Percentiles rank a stretch among this genome's conserved stretches.
phyloP scores from a whole-genome alignment of 2,797 vertebrate species.

The Brotula barbata region DNA sequence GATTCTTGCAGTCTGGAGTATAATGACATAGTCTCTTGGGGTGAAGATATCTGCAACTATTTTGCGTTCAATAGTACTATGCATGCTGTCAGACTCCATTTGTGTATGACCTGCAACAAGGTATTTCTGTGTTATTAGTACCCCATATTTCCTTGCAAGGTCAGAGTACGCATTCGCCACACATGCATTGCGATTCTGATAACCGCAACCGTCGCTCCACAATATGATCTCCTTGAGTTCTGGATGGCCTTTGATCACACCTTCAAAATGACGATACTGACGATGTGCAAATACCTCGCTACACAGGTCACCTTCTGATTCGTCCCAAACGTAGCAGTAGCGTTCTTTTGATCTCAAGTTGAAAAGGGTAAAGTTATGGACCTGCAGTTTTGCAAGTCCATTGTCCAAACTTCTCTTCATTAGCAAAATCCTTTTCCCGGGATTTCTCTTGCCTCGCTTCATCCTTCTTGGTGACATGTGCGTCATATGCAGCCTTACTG shows the following conservation, averaged over 20 bases:
- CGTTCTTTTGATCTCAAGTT: slow-evolving; percentile 34
- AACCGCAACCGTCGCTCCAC: slow-evolving; percentile 4
- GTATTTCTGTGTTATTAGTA: slow-evolving; percentile 21
- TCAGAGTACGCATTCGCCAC: slow-evolving; percentile 16
- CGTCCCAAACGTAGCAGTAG: slow-evolving; percentile 26
- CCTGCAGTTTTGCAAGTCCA: slow-evolving; percentile 30
- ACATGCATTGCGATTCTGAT: slow-evolving; percentile 13
- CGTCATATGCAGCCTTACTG: slow-evolving; percentile 10
- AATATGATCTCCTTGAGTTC: slow-evolving; percentile 18
- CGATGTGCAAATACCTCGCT: slow-evolving; percentile 26
- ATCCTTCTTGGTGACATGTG: slow-evolving; percentile 8
- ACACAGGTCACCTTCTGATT: slow-evolving; percentile 12
- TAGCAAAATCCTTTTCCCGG: not conserved
- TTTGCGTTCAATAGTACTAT: slow-evolving; percentile 24
- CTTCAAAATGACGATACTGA: slow-evolving; percentile 24
- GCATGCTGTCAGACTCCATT: slow-evolving; percentile 23
- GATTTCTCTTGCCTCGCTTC: slow-evolving; percentile 20
- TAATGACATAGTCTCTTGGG: slow-evolving; percentile 9
- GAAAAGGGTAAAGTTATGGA: slow-evolving; percentile 35
- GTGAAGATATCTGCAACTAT: slow-evolving; percentile 15
- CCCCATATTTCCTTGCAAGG: slow-evolving; percentile 19
- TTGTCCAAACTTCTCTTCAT: slow-evolving; percentile 27
- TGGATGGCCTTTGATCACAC: slow-evolving; percentile 19
- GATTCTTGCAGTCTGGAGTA: slow-evolving; percentile 23
- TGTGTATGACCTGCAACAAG: slow-evolving; percentile 15